These are phyloP conservation scores for Cranoglanis bouderius DNA, from an alignment of 2,113 vertebrate genomes.

Conservation along the genomic window DNA sequence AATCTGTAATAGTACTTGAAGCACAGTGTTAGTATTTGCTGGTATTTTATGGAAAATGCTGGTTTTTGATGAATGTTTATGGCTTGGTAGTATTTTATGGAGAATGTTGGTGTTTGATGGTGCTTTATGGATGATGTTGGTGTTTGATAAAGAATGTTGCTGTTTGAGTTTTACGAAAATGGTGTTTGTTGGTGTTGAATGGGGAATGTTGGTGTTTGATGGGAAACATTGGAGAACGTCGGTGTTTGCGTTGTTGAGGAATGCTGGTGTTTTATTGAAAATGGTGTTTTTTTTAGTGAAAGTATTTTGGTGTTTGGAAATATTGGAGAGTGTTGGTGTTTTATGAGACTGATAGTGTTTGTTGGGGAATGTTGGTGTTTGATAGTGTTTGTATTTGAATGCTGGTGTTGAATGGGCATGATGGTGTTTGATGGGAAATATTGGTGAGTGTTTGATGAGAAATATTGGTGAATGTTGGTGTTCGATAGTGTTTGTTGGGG, in stretches of 20 bases:
- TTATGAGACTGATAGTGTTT: background rate
- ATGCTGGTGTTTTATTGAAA: background rate
- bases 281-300: background rate
- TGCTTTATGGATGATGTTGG: background rate
- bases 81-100: too few relatives aligned
- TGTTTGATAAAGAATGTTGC: background rate
- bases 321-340: background rate
- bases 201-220: too few relatives aligned
- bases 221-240: too few relatives aligned
- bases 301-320: background rate
- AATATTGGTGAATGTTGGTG: background rate
- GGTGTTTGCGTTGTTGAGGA: too few relatives aligned
- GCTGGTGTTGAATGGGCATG: background rate
- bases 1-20: too few relatives aligned
- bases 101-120: background rate
- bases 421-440: background rate
- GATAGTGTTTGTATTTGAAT: background rate
- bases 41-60: background rate
- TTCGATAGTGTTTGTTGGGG: background rate
- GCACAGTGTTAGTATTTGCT: too few relatives aligned
- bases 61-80: background rate
- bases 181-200: background rate
- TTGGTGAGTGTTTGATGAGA: background rate
- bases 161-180: too few relatives aligned
- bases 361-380: background rate